Percentiles rank a stretch among this genome's conserved stretches.
phyloP scores from a whole-genome alignment of 2,113 vertebrate species.

The Cottus gobio region DNA sequence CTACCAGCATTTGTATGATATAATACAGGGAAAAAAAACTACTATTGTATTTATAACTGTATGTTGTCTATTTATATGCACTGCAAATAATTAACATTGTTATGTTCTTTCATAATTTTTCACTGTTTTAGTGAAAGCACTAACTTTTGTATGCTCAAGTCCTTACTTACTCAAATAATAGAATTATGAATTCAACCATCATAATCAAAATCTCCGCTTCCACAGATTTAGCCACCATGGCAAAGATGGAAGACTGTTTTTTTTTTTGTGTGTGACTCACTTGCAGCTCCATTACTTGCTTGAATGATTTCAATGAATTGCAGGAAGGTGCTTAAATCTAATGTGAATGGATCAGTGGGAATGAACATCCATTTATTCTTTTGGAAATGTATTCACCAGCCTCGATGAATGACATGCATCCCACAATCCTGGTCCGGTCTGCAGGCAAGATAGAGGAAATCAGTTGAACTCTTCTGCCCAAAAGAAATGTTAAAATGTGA shows the following conservation, averaged over 20 bases:
- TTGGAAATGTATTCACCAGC: constrained; percentile 10
- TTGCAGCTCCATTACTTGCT: constrained; percentile 32
- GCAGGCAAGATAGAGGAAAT: background rate
- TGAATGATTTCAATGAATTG: constrained; percentile 20
- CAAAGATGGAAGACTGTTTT: constrained; percentile 1
- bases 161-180: background rate
- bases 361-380: constrained; percentile 17
- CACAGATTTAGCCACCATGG: constrained; percentile 9
- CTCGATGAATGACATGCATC: background rate
- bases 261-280: constrained; percentile 23
- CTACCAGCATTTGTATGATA: too few species aligned
- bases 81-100: background rate
- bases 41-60: background rate
- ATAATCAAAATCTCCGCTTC: background rate
- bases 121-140: background rate
- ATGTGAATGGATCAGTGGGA: constrained; percentile 15
- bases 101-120: background rate
- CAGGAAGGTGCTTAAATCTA: constrained; percentile 30
- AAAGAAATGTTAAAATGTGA: background rate
- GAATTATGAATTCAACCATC: background rate
- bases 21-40: too few species aligned
- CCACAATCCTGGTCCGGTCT: background rate
- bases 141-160: background rate
- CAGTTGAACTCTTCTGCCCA: background rate
- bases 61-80: background rate